Conservation (phyloP, 2,113 vertebrate species). For the Microcebus murinus region DNA sequence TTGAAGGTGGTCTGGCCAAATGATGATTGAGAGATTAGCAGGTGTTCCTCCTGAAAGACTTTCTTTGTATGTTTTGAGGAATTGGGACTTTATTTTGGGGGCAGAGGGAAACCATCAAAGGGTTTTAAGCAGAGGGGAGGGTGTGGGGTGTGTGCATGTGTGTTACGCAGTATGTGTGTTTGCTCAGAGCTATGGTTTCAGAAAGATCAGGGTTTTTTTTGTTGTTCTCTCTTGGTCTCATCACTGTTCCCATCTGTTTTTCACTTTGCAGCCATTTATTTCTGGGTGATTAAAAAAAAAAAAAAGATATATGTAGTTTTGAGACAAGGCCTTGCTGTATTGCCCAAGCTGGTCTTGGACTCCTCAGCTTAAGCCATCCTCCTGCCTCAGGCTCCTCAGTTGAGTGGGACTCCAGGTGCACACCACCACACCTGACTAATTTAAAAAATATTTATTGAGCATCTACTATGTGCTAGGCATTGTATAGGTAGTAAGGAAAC, state of each 20-base stretch:
- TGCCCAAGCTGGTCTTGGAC: not conserved
- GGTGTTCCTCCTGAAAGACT: not conserved
- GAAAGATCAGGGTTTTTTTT: not conserved
- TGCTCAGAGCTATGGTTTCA: not conserved
- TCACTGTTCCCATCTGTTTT: not conserved
- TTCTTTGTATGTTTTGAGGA: slow-evolving; percentile 24
- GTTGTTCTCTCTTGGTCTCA: not conserved
- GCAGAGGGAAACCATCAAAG: not conserved
- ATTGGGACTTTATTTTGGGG: not conserved
- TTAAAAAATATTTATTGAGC: not conserved
- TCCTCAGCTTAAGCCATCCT: not conserved
- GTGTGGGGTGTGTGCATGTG: not conserved
- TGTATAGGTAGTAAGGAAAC: not conserved
- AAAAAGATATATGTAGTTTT: not conserved
- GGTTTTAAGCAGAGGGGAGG: not conserved
- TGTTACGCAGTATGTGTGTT: not conserved
- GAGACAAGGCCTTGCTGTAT: not conserved
- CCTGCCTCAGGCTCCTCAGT: not conserved
- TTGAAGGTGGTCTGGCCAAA: not conserved
- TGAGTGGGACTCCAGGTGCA: not conserved
- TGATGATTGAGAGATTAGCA: not conserved
- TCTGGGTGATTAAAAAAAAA: not conserved
- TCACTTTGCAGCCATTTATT: not conserved
- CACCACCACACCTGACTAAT: not conserved
- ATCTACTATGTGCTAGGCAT: not conserved